Evolutionary conservation across 1,140 invertebrate genomes (phyloP).

Genomic region (Anagrus nilaparvatae): DNA sequence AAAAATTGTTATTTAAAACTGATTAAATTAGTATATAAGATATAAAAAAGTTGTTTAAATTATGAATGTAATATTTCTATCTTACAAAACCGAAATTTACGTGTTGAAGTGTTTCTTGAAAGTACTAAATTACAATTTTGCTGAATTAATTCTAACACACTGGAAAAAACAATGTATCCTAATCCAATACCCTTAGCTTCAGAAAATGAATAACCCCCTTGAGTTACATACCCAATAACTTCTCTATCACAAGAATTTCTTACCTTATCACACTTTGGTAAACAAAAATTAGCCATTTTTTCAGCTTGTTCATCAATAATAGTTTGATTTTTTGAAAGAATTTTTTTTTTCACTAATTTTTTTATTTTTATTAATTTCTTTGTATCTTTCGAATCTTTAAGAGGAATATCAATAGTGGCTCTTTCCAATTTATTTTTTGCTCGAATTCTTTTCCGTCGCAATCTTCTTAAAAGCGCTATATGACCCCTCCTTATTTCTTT

Average conservation of each 20-base stretch:
- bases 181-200: slow-evolving; percentile 52
- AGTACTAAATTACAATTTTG: slow-evolving; percentile 32
- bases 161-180: slow-evolving; percentile 54
- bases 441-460: slow-evolving; percentile 43
- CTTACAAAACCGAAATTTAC: slow-evolving; percentile 39
- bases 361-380: slow-evolving; percentile 9
- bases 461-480: slow-evolving; percentile 46
- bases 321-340: slow-evolving; percentile 10
- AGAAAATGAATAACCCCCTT: slow-evolving; percentile 59
- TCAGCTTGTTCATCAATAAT: slow-evolving; percentile 44
- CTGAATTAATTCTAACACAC: slow-evolving; percentile 42
- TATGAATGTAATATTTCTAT: slow-evolving; percentile 32
- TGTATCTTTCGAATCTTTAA: slow-evolving; percentile 1
- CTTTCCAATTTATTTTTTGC: slow-evolving; percentile 16
- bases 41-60: slow-evolving; percentile 3
- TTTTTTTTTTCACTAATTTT: slow-evolving; percentile 14
- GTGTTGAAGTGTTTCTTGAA: slow-evolving; percentile 40
- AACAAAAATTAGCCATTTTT: slow-evolving; percentile 57
- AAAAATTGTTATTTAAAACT: no score
- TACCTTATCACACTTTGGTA: slow-evolving; percentile 50
- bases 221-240: slow-evolving; percentile 61
- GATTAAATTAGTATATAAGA: not conserved
- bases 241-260: slow-evolving; percentile 53
- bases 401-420: not conserved
- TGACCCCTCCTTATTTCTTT: slow-evolving; percentile 48